Conservation (phyloP, 1,140 invertebrate genomes). For the Zaprionus taronus region DNA sequence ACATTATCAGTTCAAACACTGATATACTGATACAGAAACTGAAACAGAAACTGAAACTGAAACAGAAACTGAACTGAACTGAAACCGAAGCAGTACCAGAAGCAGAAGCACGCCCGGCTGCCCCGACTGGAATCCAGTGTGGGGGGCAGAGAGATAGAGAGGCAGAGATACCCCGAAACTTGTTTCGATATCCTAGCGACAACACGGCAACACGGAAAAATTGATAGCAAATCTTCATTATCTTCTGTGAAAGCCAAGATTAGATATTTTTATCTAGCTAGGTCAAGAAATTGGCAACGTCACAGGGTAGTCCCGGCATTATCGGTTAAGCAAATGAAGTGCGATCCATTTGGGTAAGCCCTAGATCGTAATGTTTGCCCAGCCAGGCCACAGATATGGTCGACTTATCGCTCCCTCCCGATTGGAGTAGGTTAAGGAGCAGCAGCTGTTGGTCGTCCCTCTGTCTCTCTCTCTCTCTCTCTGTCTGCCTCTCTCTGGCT, state of each 20-base stretch:
- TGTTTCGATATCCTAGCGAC: slow-evolving; percentile 74
- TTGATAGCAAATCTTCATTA: slow-evolving; percentile 85
- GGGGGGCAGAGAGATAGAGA: neutral
- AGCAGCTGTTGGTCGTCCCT: slow-evolving; percentile 20
- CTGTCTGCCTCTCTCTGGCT: neutral
- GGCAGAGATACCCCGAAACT: slow-evolving; percentile 46
- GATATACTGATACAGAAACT: slow-evolving; percentile 79
- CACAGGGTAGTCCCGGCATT: slow-evolving; percentile 53
- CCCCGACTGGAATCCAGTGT: neutral
- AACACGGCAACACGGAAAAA: slow-evolving; percentile 48
- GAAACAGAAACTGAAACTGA: slow-evolving; percentile 20
- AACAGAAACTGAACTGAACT: slow-evolving; percentile 5
- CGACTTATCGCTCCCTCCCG: slow-evolving; percentile 37
- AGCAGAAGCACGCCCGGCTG: slow-evolving; percentile 2
- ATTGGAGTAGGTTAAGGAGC: slow-evolving; percentile 66
- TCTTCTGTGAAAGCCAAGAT: slow-evolving; percentile 84
- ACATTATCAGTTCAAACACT: slow-evolving; percentile 85
- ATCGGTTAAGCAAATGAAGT: slow-evolving; percentile 74
- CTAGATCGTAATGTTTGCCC: slow-evolving; percentile 41
- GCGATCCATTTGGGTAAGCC: slow-evolving; percentile 25
- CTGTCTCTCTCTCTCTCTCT: neutral
- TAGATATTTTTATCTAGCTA: slow-evolving; percentile 85
- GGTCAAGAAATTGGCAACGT: slow-evolving; percentile 81
- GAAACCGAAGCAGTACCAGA: slow-evolving; percentile 6
- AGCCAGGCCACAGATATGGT: slow-evolving; percentile 41